These are phyloP conservation scores for Antheraea pernyi DNA, from an alignment of 1,140 invertebrate genomes.

Conservation along the genomic window DNA sequence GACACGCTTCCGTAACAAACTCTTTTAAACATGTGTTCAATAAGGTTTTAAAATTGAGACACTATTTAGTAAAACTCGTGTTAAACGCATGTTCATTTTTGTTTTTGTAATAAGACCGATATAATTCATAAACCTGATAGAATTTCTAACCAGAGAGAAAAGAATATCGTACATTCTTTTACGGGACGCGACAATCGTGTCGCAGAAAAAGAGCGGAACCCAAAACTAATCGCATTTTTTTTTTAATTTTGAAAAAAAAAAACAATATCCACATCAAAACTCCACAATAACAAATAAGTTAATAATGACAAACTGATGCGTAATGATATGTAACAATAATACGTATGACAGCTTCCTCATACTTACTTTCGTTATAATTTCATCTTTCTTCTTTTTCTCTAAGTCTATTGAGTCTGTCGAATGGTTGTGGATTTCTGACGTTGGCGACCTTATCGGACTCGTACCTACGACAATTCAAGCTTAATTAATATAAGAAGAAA, in stretches of 20 bases:
- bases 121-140: too few relatives aligned
- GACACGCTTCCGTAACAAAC: too few relatives aligned
- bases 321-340: background rate
- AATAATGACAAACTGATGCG: slow-evolving; percentile 38
- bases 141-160: too few relatives aligned
- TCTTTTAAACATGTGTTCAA: too few relatives aligned
- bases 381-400: slow-evolving; percentile 87
- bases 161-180: too few relatives aligned
- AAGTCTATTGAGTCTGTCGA: slow-evolving; percentile 87
- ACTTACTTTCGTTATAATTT: slow-evolving; percentile 65
- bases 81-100: too few relatives aligned
- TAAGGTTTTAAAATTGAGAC: too few relatives aligned
- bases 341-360: background rate
- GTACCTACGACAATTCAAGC: slow-evolving; percentile 50
- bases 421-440: slow-evolving; percentile 84
- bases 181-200: too few relatives aligned
- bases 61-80: too few relatives aligned
- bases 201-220: slow-evolving; percentile 31
- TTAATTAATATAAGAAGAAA: background rate
- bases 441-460: slow-evolving; percentile 80
- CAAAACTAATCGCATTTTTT: slow-evolving; percentile 40
- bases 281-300: slow-evolving; percentile 52
- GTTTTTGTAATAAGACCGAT: too few relatives aligned
- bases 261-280: slow-evolving; percentile 49
- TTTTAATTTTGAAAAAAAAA: slow-evolving; percentile 17